Percentiles rank a stretch among this genome's conserved stretches.
Evolutionary conservation across 2,888 invertebrate genomes (phyloP).

Genomic region (Seira musarum): DNA sequence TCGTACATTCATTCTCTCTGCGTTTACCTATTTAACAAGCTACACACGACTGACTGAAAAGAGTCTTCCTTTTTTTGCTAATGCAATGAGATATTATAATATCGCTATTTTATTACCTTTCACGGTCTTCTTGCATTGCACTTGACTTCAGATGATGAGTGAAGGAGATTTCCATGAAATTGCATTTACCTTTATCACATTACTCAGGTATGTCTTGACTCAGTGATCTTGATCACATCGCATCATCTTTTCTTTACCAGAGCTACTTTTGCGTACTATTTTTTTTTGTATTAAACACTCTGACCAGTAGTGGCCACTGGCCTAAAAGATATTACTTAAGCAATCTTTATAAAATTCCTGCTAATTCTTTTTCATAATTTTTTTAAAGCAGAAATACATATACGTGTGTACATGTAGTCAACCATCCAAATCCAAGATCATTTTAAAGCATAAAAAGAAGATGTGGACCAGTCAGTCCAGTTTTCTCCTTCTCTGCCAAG

Average conservation of each 20-base stretch:
- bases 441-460: conserved; percentile 36
- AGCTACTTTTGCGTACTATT: conserved; percentile 25
- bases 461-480: conserved; percentile 56
- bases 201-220: conserved; percentile 2
- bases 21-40: not conserved
- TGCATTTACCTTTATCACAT: not conserved
- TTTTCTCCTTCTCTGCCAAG: conserved; percentile 43
- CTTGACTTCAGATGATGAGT: not conserved
- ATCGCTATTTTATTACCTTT: conserved; percentile 7
- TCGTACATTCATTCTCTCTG: not conserved
- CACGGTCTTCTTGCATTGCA: conserved; percentile 7
- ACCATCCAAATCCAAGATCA: not conserved
- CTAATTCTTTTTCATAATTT: not conserved
- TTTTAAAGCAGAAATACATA: not conserved
- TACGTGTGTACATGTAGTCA: not conserved
- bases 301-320: not conserved
- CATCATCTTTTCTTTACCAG: not conserved
- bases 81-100: not conserved
- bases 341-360: not conserved
- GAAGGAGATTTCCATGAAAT: not conserved
- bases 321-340: not conserved
- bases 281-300: conserved; percentile 4
- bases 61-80: too few species aligned
- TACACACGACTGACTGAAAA: not conserved
- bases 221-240: conserved; percentile 7